Percentiles rank a stretch among this genome's conserved stretches.
These are phyloP conservation scores for Apodemia arnacis DNA, from an alignment of 2,888 invertebrate species.

Conservation along the genomic window DNA sequence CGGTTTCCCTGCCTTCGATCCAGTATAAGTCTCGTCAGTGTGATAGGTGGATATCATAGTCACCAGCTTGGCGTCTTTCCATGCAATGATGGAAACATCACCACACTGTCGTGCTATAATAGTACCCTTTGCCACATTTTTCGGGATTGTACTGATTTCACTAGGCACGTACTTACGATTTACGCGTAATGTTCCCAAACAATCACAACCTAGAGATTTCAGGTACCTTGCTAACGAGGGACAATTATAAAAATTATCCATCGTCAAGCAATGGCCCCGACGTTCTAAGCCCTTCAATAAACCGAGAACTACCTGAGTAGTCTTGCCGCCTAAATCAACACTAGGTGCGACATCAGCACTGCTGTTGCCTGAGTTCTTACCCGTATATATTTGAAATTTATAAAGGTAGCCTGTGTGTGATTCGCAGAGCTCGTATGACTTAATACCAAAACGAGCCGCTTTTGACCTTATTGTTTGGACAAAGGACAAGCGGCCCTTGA, in stretches of 20 bases:
- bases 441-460: constrained; percentile 23
- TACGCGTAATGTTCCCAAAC: constrained; percentile 22
- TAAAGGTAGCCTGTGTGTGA: background rate
- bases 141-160: background rate
- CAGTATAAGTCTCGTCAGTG: background rate
- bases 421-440: constrained; percentile 17
- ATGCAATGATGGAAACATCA: constrained; percentile 43
- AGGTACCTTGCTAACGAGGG: constrained; percentile 42
- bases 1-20: background rate
- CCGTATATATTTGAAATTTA: constrained; percentile 15
- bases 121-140: constrained; percentile 1
- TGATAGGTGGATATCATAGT: constrained; percentile 59
- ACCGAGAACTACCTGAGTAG: constrained; percentile 20
- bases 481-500: constrained; percentile 21
- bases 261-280: constrained; percentile 9
- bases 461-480: constrained; percentile 22
- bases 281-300: background rate
- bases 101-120: constrained; percentile 60
- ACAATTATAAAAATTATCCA: constrained; percentile 40
- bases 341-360: constrained; percentile 7
- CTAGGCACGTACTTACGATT: background rate
- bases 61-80: constrained; percentile 70
- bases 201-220: constrained; percentile 24
- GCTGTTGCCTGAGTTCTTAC: background rate
- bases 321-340: constrained; percentile 10